These are phyloP conservation scores for Myanophis thanlyinensis DNA, from an alignment of 2,113 vertebrate species.

Conservation along the genomic window DNA sequence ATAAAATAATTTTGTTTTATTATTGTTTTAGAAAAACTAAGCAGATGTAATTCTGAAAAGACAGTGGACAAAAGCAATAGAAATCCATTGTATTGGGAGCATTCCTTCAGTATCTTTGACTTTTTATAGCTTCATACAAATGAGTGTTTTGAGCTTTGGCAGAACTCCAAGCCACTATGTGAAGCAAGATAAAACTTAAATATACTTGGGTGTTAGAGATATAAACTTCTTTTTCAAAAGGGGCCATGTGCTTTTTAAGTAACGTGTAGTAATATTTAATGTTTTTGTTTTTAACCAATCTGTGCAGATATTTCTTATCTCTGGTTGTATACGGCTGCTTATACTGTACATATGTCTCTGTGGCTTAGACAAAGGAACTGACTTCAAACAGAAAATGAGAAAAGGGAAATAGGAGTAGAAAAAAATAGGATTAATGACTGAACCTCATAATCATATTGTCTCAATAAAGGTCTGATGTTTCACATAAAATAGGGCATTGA, in stretches of 20 bases:
- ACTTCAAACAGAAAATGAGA: background rate
- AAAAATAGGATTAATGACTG: background rate
- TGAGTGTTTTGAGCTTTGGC: constrained; percentile 58
- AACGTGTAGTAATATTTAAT: background rate
- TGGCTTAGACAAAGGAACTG: background rate
- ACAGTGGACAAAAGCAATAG: background rate
- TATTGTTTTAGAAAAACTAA: background rate
- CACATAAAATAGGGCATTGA: background rate
- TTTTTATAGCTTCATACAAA: constrained; percentile 55
- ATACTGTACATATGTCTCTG: background rate
- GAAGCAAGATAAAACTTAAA: background rate
- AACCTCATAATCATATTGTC: background rate
- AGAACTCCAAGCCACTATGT: constrained; percentile 48
- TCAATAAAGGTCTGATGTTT: background rate
- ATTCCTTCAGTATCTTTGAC: constrained; percentile 51
- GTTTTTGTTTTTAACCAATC: background rate
- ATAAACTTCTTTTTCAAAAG: constrained; percentile 44
- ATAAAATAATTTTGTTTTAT: background rate
- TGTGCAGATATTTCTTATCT: background rate
- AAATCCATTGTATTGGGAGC: constrained; percentile 19
- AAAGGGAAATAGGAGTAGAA: background rate
- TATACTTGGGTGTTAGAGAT: constrained; percentile 43
- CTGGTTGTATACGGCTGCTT: background rate
- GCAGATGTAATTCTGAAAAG: background rate
- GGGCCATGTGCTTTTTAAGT: constrained; percentile 10